These are phyloP conservation scores for Bergia sp. DNA, from an alignment of 92 coral and sea anemone genomes.

Conservation along the genomic window DNA sequence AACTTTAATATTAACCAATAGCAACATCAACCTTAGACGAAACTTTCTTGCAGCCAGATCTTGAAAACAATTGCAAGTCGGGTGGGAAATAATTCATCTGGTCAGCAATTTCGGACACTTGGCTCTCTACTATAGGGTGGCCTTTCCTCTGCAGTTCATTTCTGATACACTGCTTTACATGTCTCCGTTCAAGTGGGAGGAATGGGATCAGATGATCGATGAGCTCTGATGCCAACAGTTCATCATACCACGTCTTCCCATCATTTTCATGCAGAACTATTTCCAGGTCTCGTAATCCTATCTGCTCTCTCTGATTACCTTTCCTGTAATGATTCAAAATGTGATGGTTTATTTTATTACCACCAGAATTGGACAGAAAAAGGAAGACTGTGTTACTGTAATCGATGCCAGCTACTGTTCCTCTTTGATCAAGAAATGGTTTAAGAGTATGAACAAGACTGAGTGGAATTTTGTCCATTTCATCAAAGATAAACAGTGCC, in stretches of 20 bases:
- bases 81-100: constrained; percentile 79
- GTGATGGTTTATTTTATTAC: constrained; percentile 68
- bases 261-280: constrained; percentile 38
- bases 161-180: constrained; percentile 77
- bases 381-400: constrained; percentile 64
- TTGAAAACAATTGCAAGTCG: constrained; percentile 68
- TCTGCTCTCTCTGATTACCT: constrained; percentile 68
- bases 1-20: constrained; percentile 51
- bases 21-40: constrained; percentile 86
- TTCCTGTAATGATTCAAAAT: constrained; percentile 58
- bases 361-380: constrained; percentile 86
- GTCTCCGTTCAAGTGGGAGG: constrained; percentile 77
- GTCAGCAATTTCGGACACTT: constrained; percentile 66
- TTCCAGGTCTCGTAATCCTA: constrained; percentile 71
- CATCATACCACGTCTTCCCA: constrained; percentile 67
- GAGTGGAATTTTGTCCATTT: constrained; percentile 85
- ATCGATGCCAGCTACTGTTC: constrained; percentile 47
- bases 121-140: constrained; percentile 42
- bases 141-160: constrained; percentile 69
- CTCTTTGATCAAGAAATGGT: constrained; percentile 68
- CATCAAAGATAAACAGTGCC: constrained; percentile 82
- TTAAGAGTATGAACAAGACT: constrained; percentile 64
- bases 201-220: constrained; percentile 84
- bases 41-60: constrained; percentile 88
- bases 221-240: constrained; percentile 66